Conservation (phyloP, 2,888 invertebrate species). For the Aphidoletes aphidimyza region DNA sequence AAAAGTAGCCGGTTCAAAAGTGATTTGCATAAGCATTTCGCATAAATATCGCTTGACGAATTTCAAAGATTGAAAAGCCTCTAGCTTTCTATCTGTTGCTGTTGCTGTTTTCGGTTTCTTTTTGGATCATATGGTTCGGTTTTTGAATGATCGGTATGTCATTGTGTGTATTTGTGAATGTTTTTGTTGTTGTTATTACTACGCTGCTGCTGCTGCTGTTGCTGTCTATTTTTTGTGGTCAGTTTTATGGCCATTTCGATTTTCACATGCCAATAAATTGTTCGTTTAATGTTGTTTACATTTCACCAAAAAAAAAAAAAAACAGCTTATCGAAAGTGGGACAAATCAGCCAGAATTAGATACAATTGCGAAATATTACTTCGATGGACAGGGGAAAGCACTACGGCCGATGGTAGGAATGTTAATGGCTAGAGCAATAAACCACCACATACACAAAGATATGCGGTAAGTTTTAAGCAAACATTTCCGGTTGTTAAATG, state of each 20-base stretch:
- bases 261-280: slow-evolving; percentile 41
- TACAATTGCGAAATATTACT: slow-evolving; percentile 95
- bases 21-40: slow-evolving; percentile 12
- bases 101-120: neutral
- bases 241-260: slow-evolving; percentile 9
- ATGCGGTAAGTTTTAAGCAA: slow-evolving; percentile 81
- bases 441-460: slow-evolving; percentile 87
- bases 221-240: neutral
- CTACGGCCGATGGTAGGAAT: slow-evolving; percentile 94
- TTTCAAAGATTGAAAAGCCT: neutral
- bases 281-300: slow-evolving; percentile 39
- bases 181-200: neutral
- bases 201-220: neutral
- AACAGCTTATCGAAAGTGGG: slow-evolving; percentile 73
- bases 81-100: slow-evolving; percentile 1
- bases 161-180: neutral
- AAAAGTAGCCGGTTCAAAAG: neutral
- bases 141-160: no score
- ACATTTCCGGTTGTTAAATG: no score
- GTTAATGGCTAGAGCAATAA: slow-evolving; percentile 93
- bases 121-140: neutral
- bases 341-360: slow-evolving; percentile 86
- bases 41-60: neutral
- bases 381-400: slow-evolving; percentile 98
- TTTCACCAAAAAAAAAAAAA: slow-evolving; percentile 45